phyloP scores from a whole-genome alignment of 2,888 invertebrate genomes.

The Seira ritae region DNA sequence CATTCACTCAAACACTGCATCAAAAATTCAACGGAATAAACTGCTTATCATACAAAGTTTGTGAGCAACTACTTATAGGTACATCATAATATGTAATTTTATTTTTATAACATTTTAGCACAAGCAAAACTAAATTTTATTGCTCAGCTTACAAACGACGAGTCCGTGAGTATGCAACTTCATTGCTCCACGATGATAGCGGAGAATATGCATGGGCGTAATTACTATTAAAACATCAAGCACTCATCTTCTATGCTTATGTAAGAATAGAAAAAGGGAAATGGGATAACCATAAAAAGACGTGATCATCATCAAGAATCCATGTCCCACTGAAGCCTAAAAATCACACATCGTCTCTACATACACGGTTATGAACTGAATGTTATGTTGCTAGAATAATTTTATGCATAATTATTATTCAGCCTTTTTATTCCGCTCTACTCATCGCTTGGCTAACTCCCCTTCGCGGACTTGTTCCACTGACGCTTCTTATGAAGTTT shows the following conservation, averaged over 20 bases:
- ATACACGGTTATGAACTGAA: background rate
- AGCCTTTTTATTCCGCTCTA: background rate
- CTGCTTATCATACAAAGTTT: too few species aligned
- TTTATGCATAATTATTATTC: background rate
- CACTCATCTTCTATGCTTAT: background rate
- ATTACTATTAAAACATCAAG: background rate
- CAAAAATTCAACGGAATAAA: too few species aligned
- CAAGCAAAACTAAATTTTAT: constrained; percentile 8
- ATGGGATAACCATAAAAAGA: constrained; percentile 54
- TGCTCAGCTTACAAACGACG: background rate
- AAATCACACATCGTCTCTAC: constrained; percentile 38
- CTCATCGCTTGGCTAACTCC: background rate
- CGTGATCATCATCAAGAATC: constrained; percentile 38
- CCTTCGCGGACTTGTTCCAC: background rate
- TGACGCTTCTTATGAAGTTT: background rate
- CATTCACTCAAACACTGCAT: too few species aligned
- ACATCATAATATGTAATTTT: too few species aligned
- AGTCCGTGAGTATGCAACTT: background rate
- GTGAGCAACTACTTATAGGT: too few species aligned
- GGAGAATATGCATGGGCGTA: background rate
- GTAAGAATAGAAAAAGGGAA: constrained; percentile 16
- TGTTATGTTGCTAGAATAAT: background rate
- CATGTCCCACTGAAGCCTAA: constrained; percentile 35
- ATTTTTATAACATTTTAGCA: constrained; percentile 9
- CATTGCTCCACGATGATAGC: background rate